Percentiles rank a stretch among this genome's conserved stretches.
Evolutionary conservation across 2,888 invertebrate species (phyloP).

Genomic region (Mylabris sibirica): DNA sequence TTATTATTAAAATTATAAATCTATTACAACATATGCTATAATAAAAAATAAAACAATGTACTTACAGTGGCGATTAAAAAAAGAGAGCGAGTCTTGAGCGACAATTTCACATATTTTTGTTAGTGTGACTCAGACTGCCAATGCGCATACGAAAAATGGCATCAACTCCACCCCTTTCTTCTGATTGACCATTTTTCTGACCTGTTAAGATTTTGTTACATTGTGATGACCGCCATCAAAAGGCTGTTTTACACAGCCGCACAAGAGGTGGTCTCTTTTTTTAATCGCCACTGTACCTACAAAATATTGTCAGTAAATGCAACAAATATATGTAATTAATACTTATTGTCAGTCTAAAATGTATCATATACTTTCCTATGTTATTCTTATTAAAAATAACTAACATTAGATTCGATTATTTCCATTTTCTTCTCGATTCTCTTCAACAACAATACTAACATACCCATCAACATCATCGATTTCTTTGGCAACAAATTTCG

Average conservation of each 20-base stretch:
- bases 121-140: too few relatives aligned
- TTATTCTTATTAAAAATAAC: not conserved
- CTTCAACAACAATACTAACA: constrained; percentile 74
- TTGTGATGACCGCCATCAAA: too few relatives aligned
- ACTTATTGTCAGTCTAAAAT: constrained; percentile 19
- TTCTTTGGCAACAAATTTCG: constrained; percentile 87
- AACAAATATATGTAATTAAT: constrained; percentile 14
- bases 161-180: too few relatives aligned
- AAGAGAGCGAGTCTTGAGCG: too few relatives aligned
- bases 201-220: too few relatives aligned
- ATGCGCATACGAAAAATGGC: too few relatives aligned
- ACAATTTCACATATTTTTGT: too few relatives aligned
- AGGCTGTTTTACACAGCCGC: too few relatives aligned
- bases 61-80: too few relatives aligned
- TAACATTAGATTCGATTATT: constrained; percentile 36
- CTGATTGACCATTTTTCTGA: too few relatives aligned
- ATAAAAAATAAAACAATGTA: not conserved
- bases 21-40: not conserved
- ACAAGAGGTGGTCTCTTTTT: too few relatives aligned
- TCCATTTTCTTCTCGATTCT: constrained; percentile 61
- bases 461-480: constrained; percentile 91
- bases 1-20: not conserved
- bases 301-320: not conserved
- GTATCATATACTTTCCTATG: not conserved
- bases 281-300: too few relatives aligned